Evolutionary conservation across 1,140 invertebrate genomes (phyloP), one percentile per base, ranked within the genome.

Genomic region (Drosophila pachea): DNA sequence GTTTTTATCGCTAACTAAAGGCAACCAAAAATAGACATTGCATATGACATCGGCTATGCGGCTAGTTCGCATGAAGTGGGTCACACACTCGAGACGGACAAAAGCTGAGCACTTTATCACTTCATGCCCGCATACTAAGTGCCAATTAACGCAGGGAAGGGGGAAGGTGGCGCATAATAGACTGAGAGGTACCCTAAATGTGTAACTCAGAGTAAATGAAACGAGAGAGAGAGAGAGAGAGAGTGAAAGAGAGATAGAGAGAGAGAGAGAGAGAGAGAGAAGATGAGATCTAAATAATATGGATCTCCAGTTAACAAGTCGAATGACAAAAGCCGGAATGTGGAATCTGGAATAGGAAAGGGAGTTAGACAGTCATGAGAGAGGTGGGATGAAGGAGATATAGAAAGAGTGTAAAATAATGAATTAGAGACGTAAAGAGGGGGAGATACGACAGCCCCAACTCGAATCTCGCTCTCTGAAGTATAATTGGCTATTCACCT

Each of bases 11-110:
- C 48, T 32, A 12, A 14, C 11, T 12, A 52, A 72, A 22, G 52
- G 52, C 48, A 45, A 29, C 66, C 73, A 36, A 76, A 83, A 83
- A 84, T 84, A 84, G 79, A 22, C 61, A 84, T 83, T 83, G 78
- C 78, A 75, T 73, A 75, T 14, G 54, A 47, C 45, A 40, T 12
- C n/a, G 52, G 40, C 38, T 14, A 43, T 32, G 5, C n/a, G 54
- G 14, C n/a, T 53, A 16, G 36, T 38, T 53, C 4, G 35, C 35
- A 22, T 38, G 5, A 33, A 45, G 29, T 11, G 40, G 9, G 40
- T 33, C 49, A 36, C 40, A 9, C n/a, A 8, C 31, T 14, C 3
- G 9, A 36, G 54, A 38, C 54, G 43, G 54, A 55, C 54, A 59
- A 12, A 16, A 59, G 47, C 55, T 59, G 36, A 22, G 22, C 40